Conservation (phyloP, 2,797 vertebrate genomes). For the Orientallactaga sibirica region DNA sequence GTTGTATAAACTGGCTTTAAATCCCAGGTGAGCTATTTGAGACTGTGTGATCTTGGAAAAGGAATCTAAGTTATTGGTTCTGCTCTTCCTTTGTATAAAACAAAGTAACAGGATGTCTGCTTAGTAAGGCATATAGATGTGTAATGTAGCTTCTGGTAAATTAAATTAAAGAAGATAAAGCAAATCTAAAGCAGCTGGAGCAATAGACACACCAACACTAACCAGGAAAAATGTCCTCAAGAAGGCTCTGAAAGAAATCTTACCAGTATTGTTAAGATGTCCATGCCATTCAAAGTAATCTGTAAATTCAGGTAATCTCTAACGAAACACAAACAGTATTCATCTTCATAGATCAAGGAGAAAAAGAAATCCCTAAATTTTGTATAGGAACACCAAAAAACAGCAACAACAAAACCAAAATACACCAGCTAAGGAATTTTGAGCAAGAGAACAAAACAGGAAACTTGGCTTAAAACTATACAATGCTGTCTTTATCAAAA, state of each 20-base stretch:
- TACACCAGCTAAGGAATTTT: not conserved
- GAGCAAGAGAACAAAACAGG: not conserved
- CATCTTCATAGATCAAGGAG: not conserved
- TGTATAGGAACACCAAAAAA: not conserved
- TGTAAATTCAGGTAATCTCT: not conserved
- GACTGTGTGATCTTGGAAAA: not conserved
- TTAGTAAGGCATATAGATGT: not conserved
- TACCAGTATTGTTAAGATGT: not conserved
- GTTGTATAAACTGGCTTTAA: slow-evolving; percentile 5
- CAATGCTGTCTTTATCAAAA: not conserved
- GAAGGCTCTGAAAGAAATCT: not conserved
- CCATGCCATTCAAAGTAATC: not conserved
- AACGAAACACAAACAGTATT: not conserved
- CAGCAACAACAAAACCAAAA: not conserved
- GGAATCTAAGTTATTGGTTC: not conserved
- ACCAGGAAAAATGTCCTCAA: not conserved
- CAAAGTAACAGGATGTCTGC: not conserved
- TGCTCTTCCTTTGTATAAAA: slow-evolving; percentile 35
- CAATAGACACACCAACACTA: not conserved
- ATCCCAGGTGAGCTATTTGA: not conserved
- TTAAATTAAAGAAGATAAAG: slow-evolving; percentile 6
- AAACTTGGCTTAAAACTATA: not conserved
- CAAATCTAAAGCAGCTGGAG: not conserved
- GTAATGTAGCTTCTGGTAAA: not conserved
- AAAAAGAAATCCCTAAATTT: not conserved